Evolutionary conservation across 1,140 invertebrate genomes (phyloP), one percentile per base, ranked within the genome.

Genomic region (Odontomachus brunneus): DNA sequence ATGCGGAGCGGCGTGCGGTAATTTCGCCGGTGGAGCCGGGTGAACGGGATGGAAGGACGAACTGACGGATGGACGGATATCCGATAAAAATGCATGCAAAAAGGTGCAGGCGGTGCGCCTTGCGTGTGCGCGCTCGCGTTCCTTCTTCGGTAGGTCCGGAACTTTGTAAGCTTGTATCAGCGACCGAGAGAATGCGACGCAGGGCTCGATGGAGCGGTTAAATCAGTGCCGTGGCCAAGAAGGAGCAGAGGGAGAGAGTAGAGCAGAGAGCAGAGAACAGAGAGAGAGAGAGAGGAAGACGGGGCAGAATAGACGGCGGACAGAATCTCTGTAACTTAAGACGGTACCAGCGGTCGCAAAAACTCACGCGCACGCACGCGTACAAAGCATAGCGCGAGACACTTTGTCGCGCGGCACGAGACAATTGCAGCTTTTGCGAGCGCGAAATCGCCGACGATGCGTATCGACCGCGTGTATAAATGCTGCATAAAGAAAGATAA

Each of bases 291-390:
- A 33, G 29, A 33, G 29, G 29, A 33, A 33, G 29, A 33, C 29
- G 4, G 29, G n/a, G 24, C 15, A 24, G 48, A 17, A 48, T 29
- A 69, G 44, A 83, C 44, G 12, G 26, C 14, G 44, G 57, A 59
- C n/a, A 74, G 49, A 87, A 87, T 80, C 44, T 80, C 44, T 74
- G 86, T 88, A 87, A 87, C 62, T 59, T 29, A 80, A 87, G 63
- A 84, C 69, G 51, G 49, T 71, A 57, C 26, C 11, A 53, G 51
- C 4, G 9, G 33, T 11, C 22, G 62, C 26, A 73, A 84, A 82
- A 82, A 66, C 22, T 48, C 49, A 5, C 11, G n/a, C 60, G 26
- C 44, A n/a, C 80, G 62, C 29, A 63, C 67, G 82, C 44, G 72
- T 29, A 71, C 44, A 83, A 85, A 84, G 51, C 44, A 26, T 60